phyloP scores from a whole-genome alignment of 2,113 vertebrate genomes.

The Cyrtonyx montezumae region DNA sequence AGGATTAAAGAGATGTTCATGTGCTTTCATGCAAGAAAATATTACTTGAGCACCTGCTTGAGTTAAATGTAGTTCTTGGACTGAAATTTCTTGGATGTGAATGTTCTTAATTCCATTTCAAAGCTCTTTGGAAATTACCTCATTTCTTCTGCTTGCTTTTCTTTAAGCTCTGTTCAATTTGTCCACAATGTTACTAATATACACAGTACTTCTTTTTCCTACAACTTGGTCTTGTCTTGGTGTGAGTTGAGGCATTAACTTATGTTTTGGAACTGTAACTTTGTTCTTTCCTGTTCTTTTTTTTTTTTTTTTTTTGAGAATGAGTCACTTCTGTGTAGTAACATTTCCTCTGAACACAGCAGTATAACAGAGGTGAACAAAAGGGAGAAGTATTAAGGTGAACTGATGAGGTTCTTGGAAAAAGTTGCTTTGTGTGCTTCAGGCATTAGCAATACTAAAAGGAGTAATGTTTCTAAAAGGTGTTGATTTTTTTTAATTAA shows the following conservation, averaged over 20 bases:
- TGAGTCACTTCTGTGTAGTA: background rate
- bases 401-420: background rate
- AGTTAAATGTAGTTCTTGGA: slow-evolving; percentile 27
- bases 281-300: background rate
- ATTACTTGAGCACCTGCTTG: slow-evolving; percentile 16
- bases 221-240: background rate
- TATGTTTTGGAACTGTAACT: slow-evolving; percentile 19
- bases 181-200: background rate
- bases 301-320: background rate
- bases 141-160: slow-evolving; percentile 3
- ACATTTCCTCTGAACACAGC: background rate
- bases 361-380: background rate
- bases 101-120: slow-evolving; percentile 4
- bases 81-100: slow-evolving; percentile 27
- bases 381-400: background rate
- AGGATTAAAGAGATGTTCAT: background rate
- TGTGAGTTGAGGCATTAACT: background rate
- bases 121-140: background rate
- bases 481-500: background rate
- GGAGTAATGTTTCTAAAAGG: background rate
- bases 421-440: background rate
- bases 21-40: slow-evolving; percentile 24
- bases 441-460: background rate
- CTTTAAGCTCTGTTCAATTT: background rate
- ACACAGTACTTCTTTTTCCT: background rate